Evolutionary conservation across 2,888 invertebrate species (phyloP).

Genomic region (Orchesellides sinensis): DNA sequence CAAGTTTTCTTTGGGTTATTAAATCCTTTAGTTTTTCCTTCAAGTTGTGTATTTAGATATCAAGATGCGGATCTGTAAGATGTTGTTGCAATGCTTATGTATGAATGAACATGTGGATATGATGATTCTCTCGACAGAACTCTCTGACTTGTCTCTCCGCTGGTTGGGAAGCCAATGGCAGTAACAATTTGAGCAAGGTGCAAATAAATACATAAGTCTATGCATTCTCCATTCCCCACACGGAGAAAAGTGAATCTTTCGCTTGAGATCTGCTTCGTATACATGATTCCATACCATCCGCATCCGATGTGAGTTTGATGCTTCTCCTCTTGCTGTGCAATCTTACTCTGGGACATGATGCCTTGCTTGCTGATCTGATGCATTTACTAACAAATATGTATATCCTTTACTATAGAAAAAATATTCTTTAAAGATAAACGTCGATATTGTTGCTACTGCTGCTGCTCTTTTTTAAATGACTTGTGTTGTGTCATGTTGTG

Average conservation of each 20-base stretch:
- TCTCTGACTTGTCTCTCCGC: conserved; percentile 44
- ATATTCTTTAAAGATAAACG: no score
- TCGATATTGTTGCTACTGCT: no score
- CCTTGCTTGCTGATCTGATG: no score
- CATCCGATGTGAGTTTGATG: conserved; percentile 5
- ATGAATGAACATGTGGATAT: neutral
- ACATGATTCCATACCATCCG: neutral
- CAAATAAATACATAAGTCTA: conserved; percentile 56
- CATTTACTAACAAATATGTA: neutral
- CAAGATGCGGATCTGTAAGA: neutral
- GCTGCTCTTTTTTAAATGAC: no score
- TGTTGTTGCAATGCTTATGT: neutral
- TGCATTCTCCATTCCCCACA: no score
- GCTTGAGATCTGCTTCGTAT: neutral
- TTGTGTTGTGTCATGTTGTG: no score
- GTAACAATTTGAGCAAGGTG: conserved; percentile 24
- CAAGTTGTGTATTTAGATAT: neutral
- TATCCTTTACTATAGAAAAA: no score
- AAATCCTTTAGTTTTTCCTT: neutral
- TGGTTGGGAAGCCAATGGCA: conserved; percentile 50
- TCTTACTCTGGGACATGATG: neutral
- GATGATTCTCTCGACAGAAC: neutral
- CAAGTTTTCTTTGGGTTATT: neutral
- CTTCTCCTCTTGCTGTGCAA: neutral
- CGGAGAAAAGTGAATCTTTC: neutral